These are phyloP conservation scores for Macquaria australasica DNA, from an alignment of 2,113 vertebrate species.

Conservation along the genomic window DNA sequence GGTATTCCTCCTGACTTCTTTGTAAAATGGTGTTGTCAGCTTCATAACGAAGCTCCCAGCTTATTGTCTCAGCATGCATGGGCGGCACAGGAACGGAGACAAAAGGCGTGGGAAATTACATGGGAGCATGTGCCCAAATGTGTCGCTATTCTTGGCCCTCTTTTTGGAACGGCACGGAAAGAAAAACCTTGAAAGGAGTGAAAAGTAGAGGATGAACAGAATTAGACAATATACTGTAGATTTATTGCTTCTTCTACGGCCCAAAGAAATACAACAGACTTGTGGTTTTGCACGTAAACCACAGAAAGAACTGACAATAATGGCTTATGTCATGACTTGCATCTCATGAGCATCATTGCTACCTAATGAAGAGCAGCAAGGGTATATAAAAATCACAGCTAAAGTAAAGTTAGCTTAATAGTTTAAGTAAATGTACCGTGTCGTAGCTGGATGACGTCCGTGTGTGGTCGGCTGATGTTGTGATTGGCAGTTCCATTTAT, in stretches of 20 bases:
- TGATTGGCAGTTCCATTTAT: slow-evolving; percentile 66
- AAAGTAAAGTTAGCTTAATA: neutral
- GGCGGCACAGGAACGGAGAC: slow-evolving; percentile 72
- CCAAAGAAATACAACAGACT: neutral
- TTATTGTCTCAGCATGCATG: slow-evolving; percentile 76
- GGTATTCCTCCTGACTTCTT: slow-evolving; percentile 49
- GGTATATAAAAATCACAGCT: neutral
- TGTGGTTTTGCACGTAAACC: neutral
- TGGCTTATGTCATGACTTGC: neutral
- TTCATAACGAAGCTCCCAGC: slow-evolving; percentile 65
- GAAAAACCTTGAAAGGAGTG: slow-evolving; percentile 54
- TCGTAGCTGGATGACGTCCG: neutral
- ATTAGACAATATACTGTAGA: slow-evolving; percentile 27
- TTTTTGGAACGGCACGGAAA: slow-evolving; percentile 41
- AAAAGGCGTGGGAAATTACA: slow-evolving; percentile 82
- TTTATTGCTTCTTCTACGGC: slow-evolving; percentile 2
- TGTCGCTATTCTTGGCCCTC: slow-evolving; percentile 74
- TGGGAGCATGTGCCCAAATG: slow-evolving; percentile 69
- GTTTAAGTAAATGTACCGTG: neutral
- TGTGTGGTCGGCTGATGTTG: slow-evolving; percentile 22
- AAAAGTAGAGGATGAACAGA: slow-evolving; percentile 23
- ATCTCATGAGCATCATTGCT: neutral
- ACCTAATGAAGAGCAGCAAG: neutral
- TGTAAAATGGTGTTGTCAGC: slow-evolving; percentile 66
- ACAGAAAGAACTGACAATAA: neutral